Evolutionary conservation across 2,888 invertebrate genomes (phyloP).

Genomic region (Boloria selene): DNA sequence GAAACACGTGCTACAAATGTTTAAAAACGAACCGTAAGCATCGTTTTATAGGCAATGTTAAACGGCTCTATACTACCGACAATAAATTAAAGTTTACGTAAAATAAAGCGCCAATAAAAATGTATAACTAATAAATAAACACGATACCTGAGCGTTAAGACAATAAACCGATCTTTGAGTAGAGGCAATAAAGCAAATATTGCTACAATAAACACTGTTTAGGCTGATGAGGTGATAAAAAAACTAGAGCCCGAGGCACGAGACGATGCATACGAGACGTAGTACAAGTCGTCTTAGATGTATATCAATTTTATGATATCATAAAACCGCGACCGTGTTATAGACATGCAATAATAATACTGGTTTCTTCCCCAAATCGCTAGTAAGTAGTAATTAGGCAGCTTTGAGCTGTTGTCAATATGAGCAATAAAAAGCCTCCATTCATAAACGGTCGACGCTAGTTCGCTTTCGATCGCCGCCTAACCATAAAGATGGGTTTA

Average conservation of each 20-base stretch:
- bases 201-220: slow-evolving; percentile 81
- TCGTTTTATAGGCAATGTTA: slow-evolving; percentile 82
- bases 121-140: slow-evolving; percentile 83
- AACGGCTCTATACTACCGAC: slow-evolving; percentile 76
- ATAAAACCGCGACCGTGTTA: slow-evolving; percentile 71
- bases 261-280: slow-evolving; percentile 45
- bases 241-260: slow-evolving; percentile 30
- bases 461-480: slow-evolving; percentile 75
- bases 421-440: slow-evolving; percentile 77
- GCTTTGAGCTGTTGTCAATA: slow-evolving; percentile 74
- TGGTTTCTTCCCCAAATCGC: slow-evolving; percentile 74
- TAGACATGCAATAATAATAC: slow-evolving; percentile 74
- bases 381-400: slow-evolving; percentile 74
- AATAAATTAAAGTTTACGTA: slow-evolving; percentile 82
- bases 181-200: slow-evolving; percentile 80
- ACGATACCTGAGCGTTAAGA: slow-evolving; percentile 80
- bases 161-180: slow-evolving; percentile 79
- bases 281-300: slow-evolving; percentile 55
- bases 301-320: slow-evolving; percentile 78
- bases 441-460: slow-evolving; percentile 73
- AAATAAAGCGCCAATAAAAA: slow-evolving; percentile 82
- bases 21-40: slow-evolving; percentile 79
- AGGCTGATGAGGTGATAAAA: slow-evolving; percentile 74
- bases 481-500: slow-evolving; percentile 80
- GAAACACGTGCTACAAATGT: slow-evolving; percentile 81